phyloP scores from a whole-genome alignment of 2,113 vertebrate genomes.

The Tympanuchus pallidicinctus region DNA sequence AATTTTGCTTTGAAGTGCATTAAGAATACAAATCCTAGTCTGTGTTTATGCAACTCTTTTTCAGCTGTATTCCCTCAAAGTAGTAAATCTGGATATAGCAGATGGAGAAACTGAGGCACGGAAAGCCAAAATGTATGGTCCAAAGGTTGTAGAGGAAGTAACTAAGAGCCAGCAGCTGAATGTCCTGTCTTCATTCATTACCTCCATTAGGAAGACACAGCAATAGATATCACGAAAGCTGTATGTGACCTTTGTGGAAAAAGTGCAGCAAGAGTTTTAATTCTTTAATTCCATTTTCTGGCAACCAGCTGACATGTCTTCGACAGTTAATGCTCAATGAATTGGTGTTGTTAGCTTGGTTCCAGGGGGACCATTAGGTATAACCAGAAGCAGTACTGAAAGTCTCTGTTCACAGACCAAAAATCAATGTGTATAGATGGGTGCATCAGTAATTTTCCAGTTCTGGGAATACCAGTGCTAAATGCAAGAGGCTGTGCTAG shows the following conservation, averaged over 20 bases:
- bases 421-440: neutral
- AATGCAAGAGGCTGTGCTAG: neutral
- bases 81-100: neutral
- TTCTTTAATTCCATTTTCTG: neutral
- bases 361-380: neutral
- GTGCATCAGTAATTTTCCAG: neutral
- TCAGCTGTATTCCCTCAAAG: neutral
- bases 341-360: neutral
- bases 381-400: neutral
- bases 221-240: neutral
- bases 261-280: neutral
- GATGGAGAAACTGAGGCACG: neutral
- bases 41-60: neutral
- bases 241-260: neutral
- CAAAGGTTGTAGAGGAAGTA: neutral
- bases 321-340: neutral
- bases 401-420: neutral
- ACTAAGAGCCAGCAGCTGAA: neutral
- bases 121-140: neutral
- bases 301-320: neutral
- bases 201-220: neutral
- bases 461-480: neutral
- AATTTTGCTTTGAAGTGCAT: constrained; percentile 6
- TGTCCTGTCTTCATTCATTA: neutral
- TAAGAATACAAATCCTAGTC: neutral